phyloP scores from a whole-genome alignment of 64 coral and sea anemone genomes.

The Astreopora myriophthalma region DNA sequence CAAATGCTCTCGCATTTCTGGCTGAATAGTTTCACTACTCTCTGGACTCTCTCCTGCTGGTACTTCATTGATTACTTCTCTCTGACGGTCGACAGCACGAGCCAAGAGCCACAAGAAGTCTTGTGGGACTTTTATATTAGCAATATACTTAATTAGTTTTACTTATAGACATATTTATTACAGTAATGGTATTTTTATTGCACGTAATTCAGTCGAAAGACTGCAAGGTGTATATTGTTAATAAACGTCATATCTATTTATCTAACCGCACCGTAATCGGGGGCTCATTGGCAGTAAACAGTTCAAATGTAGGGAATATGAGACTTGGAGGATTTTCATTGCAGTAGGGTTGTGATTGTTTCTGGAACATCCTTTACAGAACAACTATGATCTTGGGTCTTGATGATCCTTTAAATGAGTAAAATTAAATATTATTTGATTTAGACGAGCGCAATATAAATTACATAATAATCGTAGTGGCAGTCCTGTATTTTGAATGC shows the following conservation, averaged over 20 bases:
- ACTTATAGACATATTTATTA: too few relatives aligned
- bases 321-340: slow-evolving; percentile 23
- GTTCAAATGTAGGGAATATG: not conserved
- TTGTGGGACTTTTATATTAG: too few relatives aligned
- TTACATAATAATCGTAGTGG: not conserved
- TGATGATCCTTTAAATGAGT: not conserved
- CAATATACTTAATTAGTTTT: too few relatives aligned
- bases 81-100: not conserved
- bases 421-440: not conserved
- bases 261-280: not conserved
- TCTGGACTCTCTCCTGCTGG: not conserved
- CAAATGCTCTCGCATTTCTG: too few relatives aligned
- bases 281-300: not conserved
- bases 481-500: not conserved
- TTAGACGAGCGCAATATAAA: not conserved
- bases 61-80: not conserved
- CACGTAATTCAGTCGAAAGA: too few relatives aligned
- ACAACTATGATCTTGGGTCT: not conserved
- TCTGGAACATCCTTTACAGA: slow-evolving; percentile 4
- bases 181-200: too few relatives aligned
- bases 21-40: not conserved
- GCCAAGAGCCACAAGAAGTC: not conserved
- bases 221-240: too few relatives aligned
- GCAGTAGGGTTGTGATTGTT: slow-evolving; percentile 2
- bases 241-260: too few relatives aligned